Conservation (phyloP, 64 coral and sea anemone species). For the Stichodactyla helianthus region DNA sequence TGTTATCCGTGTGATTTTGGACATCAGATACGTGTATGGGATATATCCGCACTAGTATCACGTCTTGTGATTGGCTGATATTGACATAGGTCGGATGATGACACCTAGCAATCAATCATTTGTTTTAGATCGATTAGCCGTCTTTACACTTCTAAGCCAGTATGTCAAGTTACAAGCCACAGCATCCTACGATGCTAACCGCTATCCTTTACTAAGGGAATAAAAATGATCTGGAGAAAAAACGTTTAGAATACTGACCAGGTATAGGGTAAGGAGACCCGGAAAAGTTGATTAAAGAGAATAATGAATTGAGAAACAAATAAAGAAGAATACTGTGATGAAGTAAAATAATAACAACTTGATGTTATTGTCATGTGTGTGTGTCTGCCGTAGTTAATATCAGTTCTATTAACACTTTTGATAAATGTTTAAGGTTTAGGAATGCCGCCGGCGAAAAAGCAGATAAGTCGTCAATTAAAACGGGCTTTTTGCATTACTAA, state of each 20-base stretch:
- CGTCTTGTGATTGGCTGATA: neutral
- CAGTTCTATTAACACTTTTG: neutral
- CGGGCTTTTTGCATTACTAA: neutral
- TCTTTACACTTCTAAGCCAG: neutral
- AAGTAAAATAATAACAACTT: too few relatives aligned
- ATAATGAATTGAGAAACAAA: too few relatives aligned
- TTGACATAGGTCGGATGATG: neutral
- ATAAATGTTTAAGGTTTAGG: neutral
- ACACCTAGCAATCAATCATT: neutral
- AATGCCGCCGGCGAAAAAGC: neutral
- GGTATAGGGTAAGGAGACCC: too few relatives aligned
- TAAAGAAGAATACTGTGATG: too few relatives aligned
- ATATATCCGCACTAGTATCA: neutral
- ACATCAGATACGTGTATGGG: slow-evolving; percentile 1
- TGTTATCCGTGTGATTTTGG: too few relatives aligned
- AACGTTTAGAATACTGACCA: neutral
- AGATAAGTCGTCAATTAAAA: neutral
- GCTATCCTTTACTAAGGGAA: neutral
- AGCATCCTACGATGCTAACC: neutral
- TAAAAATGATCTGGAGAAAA: neutral
- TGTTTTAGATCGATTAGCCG: slow-evolving; percentile 1
- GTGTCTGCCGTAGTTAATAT: neutral
- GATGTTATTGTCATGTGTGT: too few relatives aligned
- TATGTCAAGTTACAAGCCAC: neutral
- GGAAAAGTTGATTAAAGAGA: too few relatives aligned